Percentiles rank a stretch among this genome's conserved stretches.
These are phyloP conservation scores for Strix aluco DNA, from an alignment of 2,113 vertebrate genomes.

Conservation along the genomic window DNA sequence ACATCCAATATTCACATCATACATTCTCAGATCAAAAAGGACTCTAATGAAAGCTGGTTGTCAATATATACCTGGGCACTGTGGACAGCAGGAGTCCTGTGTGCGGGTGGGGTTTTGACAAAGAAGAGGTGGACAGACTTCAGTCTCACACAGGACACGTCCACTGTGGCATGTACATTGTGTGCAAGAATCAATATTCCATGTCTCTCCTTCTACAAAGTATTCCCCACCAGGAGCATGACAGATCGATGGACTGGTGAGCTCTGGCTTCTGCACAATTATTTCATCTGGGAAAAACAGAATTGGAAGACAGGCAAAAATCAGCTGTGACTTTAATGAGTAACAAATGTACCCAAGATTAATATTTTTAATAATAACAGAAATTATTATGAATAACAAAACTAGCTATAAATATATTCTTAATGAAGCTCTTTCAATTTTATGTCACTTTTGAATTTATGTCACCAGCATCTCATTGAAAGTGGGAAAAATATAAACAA, in stretches of 20 bases:
- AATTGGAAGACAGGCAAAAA: constrained; percentile 13
- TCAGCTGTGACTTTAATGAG: not conserved
- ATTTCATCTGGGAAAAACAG: constrained; percentile 78
- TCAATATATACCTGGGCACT: constrained; percentile 80
- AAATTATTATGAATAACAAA: not conserved
- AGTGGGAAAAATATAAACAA: not conserved
- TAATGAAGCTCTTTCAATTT: not conserved
- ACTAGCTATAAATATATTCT: not conserved
- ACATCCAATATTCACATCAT: not conserved
- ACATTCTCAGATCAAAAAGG: not conserved
- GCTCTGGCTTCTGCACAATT: constrained; percentile 80
- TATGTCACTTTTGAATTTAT: not conserved
- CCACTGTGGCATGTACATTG: constrained; percentile 89
- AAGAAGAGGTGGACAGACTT: constrained; percentile 89
- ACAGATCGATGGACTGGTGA: constrained; percentile 83
- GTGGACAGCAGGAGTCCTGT: constrained; percentile 89
- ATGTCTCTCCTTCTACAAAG: constrained; percentile 88
- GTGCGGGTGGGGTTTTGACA: constrained; percentile 87
- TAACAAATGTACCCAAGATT: not conserved
- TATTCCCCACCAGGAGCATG: constrained; percentile 88
- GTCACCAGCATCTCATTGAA: not conserved
- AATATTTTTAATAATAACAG: not conserved
- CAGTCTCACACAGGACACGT: constrained; percentile 88
- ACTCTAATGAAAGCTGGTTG: not conserved
- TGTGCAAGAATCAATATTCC: constrained; percentile 90